Evolutionary conservation across 2,797 vertebrate genomes (phyloP).

Genomic region (Acipenser transmontanus): DNA sequence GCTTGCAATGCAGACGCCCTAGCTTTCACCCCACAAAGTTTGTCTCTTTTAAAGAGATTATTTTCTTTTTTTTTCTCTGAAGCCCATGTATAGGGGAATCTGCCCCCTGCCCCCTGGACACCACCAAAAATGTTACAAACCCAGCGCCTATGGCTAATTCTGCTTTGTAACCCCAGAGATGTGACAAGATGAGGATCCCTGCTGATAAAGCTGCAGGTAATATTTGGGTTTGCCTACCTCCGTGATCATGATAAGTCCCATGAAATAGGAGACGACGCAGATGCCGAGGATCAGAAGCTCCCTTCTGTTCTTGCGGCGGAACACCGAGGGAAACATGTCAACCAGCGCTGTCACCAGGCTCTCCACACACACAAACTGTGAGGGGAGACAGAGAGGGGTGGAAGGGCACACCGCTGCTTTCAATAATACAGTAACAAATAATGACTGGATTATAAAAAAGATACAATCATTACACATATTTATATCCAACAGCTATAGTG

Average conservation of each 20-base stretch:
- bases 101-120: no score
- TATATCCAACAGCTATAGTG: no score
- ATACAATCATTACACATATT: no score
- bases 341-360: conserved; percentile 88
- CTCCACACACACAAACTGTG: conserved; percentile 90
- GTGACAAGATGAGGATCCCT: no score
- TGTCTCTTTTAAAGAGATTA: no score
- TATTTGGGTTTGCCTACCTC: conserved; percentile 59
- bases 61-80: no score
- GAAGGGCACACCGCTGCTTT: not conserved
- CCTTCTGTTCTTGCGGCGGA: conserved; percentile 83
- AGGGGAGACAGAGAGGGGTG: not conserved
- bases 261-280: conserved; percentile 73
- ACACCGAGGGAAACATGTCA: conserved; percentile 84
- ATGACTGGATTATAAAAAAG: not conserved
- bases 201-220: no score
- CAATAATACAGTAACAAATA: conserved; percentile 12
- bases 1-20: no score
- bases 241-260: conserved; percentile 90
- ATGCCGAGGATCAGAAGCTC: conserved; percentile 81
- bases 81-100: no score
- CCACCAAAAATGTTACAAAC: no score
- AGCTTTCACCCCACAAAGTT: no score
- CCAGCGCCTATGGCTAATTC: not conserved
- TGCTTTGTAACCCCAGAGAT: no score